Evolutionary conservation across 2,113 vertebrate genomes (phyloP), one percentile per base, ranked within the genome.

Genomic region (Oryzias curvinotus): DNA sequence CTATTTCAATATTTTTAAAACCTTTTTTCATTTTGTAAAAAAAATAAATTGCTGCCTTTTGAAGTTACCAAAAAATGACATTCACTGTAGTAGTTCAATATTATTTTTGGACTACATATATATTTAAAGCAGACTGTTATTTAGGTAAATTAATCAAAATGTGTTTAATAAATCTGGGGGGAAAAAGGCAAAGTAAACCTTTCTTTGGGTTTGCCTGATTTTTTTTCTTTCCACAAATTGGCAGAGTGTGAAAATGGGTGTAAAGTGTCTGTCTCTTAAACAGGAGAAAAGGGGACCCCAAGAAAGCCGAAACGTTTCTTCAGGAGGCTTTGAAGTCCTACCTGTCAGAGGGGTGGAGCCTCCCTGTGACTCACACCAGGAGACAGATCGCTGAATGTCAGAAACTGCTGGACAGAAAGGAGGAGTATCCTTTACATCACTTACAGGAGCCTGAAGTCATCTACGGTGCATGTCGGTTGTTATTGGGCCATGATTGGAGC

Each of bases 341-440:
- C 62, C 91, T 95, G 54, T 89, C 93, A 0, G 97, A 99, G 77
- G 95, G 95, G 64, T 99, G 97, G 97, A 91, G 92, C 0, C 77
- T 98, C 67, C 97, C 94, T 0, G 84, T 98, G 79, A 96, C 96
- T 4, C 95, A 98, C 83, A 99, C 96, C 0, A 92, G 96, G 75
- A 97, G 94, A 73, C 96, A 99, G 78, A 90, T 98, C 1, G 95
- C 95, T 0, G 94, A 94, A 65, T 99, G 97, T 89, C 97, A 98
- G 86, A 98, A 96, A 12, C 94, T 92, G 62, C 94, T 98, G 5
- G 91, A 91, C 18, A 93, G 94, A 68, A 91, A 91, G 0, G 94
- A 96, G 68, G 95, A 96, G 96, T 98, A 98, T 99, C 97, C 95
- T 97, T 66, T n/a, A 62, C 7, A 19, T 36, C 13, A 43, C 1